Evolutionary conservation across 2,888 invertebrate genomes (phyloP).

Genomic region (Amphimallon solstitiale): DNA sequence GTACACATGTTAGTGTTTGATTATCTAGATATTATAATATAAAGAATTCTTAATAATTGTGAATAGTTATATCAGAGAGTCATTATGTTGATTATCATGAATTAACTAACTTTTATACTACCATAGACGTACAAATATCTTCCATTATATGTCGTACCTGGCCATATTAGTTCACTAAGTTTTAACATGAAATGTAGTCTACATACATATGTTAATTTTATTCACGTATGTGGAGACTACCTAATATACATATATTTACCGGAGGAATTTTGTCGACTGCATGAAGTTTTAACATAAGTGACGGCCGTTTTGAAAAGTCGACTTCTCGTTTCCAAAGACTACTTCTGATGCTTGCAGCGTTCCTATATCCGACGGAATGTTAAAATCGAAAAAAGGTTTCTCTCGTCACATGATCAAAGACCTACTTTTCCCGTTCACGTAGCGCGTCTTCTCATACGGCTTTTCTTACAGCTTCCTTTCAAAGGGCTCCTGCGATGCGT

Average conservation of each 20-base stretch:
- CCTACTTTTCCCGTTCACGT: slow-evolving; percentile 3
- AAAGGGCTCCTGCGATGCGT: slow-evolving; percentile 3
- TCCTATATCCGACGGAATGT: slow-evolving; percentile 20
- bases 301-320: neutral
- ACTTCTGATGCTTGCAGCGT: slow-evolving; percentile 23
- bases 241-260: slow-evolving; percentile 3
- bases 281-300: slow-evolving; percentile 7
- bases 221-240: neutral
- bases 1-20: no score
- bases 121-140: no score
- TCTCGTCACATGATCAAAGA: slow-evolving; percentile 21
- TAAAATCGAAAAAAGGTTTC: slow-evolving; percentile 16
- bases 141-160: no score
- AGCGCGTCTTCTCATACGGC: slow-evolving; percentile 1
- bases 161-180: no score
- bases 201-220: neutral
- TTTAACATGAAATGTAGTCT: no score
- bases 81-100: no score
- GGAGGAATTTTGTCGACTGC: slow-evolving; percentile 2
- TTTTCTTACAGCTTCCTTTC: neutral
- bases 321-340: neutral
- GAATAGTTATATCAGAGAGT: no score
- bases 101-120: no score
- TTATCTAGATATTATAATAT: no score
- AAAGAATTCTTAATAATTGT: no score